Evolutionary conservation across 30 jellyfish, hydroid and myxozoan species (phyloP).

Genomic region (Cassiopea andromeda): DNA sequence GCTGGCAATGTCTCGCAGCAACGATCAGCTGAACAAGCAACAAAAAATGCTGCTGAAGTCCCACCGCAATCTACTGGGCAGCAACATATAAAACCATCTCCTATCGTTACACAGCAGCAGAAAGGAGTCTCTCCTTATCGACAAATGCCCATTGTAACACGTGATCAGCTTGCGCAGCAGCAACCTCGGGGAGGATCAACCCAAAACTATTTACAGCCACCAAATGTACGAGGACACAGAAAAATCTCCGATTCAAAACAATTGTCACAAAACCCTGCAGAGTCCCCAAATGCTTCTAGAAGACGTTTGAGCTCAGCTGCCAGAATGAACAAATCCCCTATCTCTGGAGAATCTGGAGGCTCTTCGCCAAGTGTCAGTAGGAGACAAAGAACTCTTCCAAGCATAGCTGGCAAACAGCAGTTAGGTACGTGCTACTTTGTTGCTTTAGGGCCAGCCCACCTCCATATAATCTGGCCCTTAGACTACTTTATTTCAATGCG

Average conservation of each 20-base stretch:
- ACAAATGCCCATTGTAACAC: constrained; percentile 80
- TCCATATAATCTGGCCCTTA: background rate
- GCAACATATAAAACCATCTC: constrained; percentile 13
- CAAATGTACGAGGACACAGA: constrained; percentile 49
- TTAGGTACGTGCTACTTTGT: constrained; percentile 36
- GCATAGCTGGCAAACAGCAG: constrained; percentile 71
- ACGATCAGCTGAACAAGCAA: background rate
- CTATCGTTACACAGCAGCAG: constrained; percentile 4
- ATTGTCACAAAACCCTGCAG: constrained; percentile 8
- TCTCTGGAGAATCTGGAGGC: constrained; percentile 45
- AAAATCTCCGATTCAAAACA: constrained; percentile 52
- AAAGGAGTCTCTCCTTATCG: constrained; percentile 78
- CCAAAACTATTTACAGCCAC: constrained; percentile 64
- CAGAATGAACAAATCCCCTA: background rate
- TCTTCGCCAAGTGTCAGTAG: constrained; percentile 52
- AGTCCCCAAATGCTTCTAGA: constrained; percentile 21
- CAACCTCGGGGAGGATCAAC: constrained; percentile 18
- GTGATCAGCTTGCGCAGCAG: constrained; percentile 38
- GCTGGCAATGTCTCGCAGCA: constrained; percentile 14
- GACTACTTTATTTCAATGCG: background rate
- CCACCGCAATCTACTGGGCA: constrained; percentile 4
- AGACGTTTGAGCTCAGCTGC: constrained; percentile 59
- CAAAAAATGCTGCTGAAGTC: constrained; percentile 49
- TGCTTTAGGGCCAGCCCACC: background rate
- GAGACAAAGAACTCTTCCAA: constrained; percentile 60